Evolutionary conservation across 2,113 vertebrate species (phyloP), one percentile per base, ranked within the genome.

Genomic region (Oreochromis tanganicae): DNA sequence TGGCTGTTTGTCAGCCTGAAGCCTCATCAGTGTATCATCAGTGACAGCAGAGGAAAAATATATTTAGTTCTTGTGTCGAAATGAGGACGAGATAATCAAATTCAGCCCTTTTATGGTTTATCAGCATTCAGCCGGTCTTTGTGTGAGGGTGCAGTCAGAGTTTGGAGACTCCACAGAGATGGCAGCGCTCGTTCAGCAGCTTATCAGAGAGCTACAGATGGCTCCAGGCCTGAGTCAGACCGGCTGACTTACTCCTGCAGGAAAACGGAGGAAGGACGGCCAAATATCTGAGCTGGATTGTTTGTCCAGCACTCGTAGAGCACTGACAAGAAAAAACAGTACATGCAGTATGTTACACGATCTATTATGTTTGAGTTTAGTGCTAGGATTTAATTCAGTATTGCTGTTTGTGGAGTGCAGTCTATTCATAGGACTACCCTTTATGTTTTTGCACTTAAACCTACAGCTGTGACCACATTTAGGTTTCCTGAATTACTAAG

Each of bases 161-260:
- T 63, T 80, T 66, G 54, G 11, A 54, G 57, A 3, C 66, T 46
- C 27, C 3, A 16, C 12, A 61, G 48, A 59, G 9, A 38, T n/a
- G 19, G 50, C 71, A 43, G 59, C 55, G 84, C 11, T 29, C 1
- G 2, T 19, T 55, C 81, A 48, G n/a, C 21, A 16, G 9, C 50
- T 89, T 94, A 94, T 94, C 93, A 59, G 41, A 2, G 12, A 63
- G 41, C 32, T 9, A 11, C 91, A 92, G 59, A 88, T 13, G 48
- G 21, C 19, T 36, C 2, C 19, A 71, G 38, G 61, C 55, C 38
- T 88, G 71, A 90, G 85, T 89, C 85, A 84, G 9, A 75, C 27
- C 10, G 3, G 34, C 68, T 59, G 32, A 71, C 46, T 71, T 16
- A 71, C 9, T 81, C 21, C 61, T 61, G 21, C 1, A 17, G 81